phyloP scores from a whole-genome alignment of 2,888 invertebrate genomes.

The Axea sp. region DNA sequence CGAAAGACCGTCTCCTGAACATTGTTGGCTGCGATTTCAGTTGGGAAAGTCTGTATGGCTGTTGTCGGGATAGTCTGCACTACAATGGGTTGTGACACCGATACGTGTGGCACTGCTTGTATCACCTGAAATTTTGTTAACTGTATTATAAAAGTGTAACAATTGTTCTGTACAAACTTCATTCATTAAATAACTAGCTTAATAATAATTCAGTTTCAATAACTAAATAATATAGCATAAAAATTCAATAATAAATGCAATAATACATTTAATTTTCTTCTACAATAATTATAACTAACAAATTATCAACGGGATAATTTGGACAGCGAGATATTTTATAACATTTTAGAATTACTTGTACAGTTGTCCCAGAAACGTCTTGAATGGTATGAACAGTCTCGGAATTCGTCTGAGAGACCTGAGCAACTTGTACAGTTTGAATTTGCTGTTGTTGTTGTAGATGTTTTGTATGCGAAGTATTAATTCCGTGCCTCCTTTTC shows the following conservation, averaged over 20 bases:
- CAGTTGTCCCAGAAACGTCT: conserved; percentile 64
- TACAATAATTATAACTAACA: no score
- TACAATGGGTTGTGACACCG: conserved; percentile 73
- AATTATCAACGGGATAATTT: no score
- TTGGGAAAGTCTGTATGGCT: conserved; percentile 71
- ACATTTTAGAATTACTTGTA: conserved; percentile 70
- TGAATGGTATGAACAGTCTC: conserved; percentile 51
- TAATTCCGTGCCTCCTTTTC: conserved; percentile 86
- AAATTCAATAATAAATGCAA: no score
- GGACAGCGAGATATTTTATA: no score
- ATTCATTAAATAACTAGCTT: no score
- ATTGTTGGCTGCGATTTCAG: conserved; percentile 64
- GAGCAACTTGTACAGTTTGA: conserved; percentile 63
- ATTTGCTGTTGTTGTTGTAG: conserved; percentile 68
- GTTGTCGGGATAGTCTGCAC: conserved; percentile 73
- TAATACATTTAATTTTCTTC: no score
- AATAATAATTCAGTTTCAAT: no score
- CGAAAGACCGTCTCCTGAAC: conserved; percentile 70
- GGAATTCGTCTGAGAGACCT: conserved; percentile 43
- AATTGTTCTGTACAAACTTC: no score
- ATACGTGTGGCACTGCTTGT: conserved; percentile 71
- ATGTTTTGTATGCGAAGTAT: conserved; percentile 80
- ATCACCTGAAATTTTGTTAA: conserved; percentile 67
- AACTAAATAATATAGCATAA: no score
- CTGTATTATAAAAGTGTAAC: neutral